Percentiles rank a stretch among this genome's conserved stretches.
These are phyloP conservation scores for Cataglyphis albicans DNA, from an alignment of 2,888 invertebrate species.

Conservation along the genomic window DNA sequence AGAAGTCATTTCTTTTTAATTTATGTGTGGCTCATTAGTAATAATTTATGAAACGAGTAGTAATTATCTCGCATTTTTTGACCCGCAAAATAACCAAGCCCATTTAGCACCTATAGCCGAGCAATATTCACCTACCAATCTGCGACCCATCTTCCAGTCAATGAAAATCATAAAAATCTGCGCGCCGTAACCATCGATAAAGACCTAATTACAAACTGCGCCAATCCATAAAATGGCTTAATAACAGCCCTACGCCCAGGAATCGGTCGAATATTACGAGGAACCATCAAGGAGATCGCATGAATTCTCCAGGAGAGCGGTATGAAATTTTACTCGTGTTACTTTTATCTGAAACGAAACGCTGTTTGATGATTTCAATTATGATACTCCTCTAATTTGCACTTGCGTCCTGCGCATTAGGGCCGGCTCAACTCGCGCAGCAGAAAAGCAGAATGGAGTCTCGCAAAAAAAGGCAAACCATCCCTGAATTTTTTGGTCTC, in stretches of 20 bases:
- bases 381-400: constrained; percentile 44
- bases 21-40: constrained; percentile 56
- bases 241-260: constrained; percentile 67
- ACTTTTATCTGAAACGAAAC: constrained; percentile 20
- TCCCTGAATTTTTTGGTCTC: constrained; percentile 6
- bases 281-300: constrained; percentile 51
- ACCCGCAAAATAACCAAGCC: constrained; percentile 75
- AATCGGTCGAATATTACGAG: constrained; percentile 73
- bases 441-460: constrained; percentile 31
- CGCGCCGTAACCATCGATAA: constrained; percentile 78
- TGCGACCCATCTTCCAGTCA: constrained; percentile 73
- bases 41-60: constrained; percentile 63
- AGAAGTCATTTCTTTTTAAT: constrained; percentile 52
- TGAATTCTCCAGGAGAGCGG: constrained; percentile 42
- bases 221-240: constrained; percentile 74
- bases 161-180: constrained; percentile 76
- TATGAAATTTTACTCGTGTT: constrained; percentile 59
- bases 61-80: constrained; percentile 71
- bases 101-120: constrained; percentile 79
- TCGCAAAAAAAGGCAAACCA: constrained; percentile 11
- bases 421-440: not conserved
- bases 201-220: constrained; percentile 80
- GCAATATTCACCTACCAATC: constrained; percentile 76
- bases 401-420: not conserved
- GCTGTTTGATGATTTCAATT: constrained; percentile 48